Evolutionary conservation across 2,797 vertebrate species (phyloP).

Genomic region (Anolis apletophallus): DNA sequence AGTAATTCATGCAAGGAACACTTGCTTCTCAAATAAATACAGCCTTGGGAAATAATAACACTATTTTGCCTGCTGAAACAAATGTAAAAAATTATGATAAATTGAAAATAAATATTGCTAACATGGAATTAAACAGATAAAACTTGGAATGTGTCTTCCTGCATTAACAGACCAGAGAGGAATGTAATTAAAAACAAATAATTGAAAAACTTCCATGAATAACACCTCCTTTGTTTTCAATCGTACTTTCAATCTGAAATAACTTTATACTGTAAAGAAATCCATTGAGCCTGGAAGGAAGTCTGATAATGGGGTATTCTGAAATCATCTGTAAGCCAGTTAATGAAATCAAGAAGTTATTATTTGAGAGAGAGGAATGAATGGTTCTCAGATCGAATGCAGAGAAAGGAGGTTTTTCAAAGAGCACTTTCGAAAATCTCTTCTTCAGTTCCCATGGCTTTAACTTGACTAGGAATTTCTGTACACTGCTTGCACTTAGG

Average conservation of each 20-base stretch:
- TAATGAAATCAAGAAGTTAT: constrained; percentile 65
- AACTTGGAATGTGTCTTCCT: constrained; percentile 52
- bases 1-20: constrained; percentile 70
- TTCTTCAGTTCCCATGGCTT: constrained; percentile 57
- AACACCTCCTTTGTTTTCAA: constrained; percentile 66
- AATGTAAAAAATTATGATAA: constrained; percentile 66
- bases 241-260: constrained; percentile 68
- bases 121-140: constrained; percentile 46
- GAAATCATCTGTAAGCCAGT: constrained; percentile 36
- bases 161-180: constrained; percentile 48
- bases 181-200: constrained; percentile 68
- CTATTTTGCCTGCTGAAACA: constrained; percentile 60
- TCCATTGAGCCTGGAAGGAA: constrained; percentile 36
- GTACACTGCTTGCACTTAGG: neutral
- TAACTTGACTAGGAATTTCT: constrained; percentile 28
- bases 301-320: constrained; percentile 55
- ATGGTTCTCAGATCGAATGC: constrained; percentile 25
- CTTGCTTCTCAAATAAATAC: constrained; percentile 66
- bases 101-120: constrained; percentile 42
- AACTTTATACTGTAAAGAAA: constrained; percentile 60
- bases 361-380: constrained; percentile 49
- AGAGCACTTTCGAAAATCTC: constrained; percentile 50
- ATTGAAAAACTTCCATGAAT: constrained; percentile 60
- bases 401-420: constrained; percentile 60
- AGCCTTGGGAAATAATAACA: constrained; percentile 67